A percentile compares a stretch with the other conserved stretches of the same genome.
Conservation (phyloP, 2,888 invertebrate species). For the Rhopalosiphum nymphaeae region DNA sequence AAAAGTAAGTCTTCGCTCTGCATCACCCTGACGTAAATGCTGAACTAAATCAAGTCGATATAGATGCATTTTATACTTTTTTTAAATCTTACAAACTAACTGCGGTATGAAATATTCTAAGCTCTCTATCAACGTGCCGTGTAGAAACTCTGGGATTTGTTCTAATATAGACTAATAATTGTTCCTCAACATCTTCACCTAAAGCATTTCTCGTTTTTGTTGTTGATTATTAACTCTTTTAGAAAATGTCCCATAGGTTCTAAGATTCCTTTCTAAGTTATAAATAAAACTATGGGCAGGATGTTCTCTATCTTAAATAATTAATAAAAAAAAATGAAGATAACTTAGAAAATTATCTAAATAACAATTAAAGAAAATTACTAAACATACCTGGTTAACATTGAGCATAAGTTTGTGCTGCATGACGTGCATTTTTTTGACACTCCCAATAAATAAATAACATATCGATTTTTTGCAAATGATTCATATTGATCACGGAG, state of each 20-base stretch:
- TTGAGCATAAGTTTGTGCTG: neutral
- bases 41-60: too few species aligned
- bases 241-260: neutral
- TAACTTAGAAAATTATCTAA: conserved; percentile 1
- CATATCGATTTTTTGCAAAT: too few species aligned
- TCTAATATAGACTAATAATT: conserved; percentile 32
- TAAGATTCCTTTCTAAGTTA: conserved; percentile 28
- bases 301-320: conserved; percentile 13
- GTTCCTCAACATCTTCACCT: conserved; percentile 6
- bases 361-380: neutral
- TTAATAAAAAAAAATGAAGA: conserved; percentile 19
- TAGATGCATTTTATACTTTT: too few species aligned
- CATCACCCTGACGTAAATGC: too few species aligned
- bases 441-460: too few species aligned
- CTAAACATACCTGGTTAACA: neutral
- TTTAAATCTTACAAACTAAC: conserved; percentile 7
- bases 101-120: conserved; percentile 17
- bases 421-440: neutral
- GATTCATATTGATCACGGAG: too few species aligned
- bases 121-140: neutral
- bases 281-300: neutral
- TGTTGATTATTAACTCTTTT: conserved; percentile 5
- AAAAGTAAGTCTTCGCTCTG: too few species aligned
- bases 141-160: neutral
- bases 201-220: conserved; percentile 15